Base-by-base conservation (phyloP, 2,797 vertebrate species). In the Falco novaeseelandiae region DNA sequence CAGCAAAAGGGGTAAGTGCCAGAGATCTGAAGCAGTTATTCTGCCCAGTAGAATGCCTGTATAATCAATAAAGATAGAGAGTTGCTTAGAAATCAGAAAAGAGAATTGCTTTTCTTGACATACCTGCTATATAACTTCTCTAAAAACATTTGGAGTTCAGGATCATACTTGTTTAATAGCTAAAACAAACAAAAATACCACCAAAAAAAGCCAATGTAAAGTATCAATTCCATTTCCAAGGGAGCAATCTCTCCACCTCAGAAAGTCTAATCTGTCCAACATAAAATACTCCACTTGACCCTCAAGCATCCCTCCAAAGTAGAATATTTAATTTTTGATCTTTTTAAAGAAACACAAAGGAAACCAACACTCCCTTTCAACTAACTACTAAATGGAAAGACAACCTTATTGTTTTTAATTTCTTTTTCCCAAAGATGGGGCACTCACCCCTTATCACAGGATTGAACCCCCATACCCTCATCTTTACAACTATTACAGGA, bases 81-180 rank as follows among this genome's bases (percentile, higher is more conserved):
- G 38, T 86, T 88, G 58, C 69, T 86, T 91, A 91, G 49, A 90
- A 96, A 92, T 87, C 14, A 82, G 20, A 52, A 14, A 27, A 76
- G 2, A 82, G 3, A 5, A 13, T 0, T 25, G 70, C 0, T 1
- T 20, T 38, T 55, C 83, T 67, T 74, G 8, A 54, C 44, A 42
- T 58, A 42, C 29, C 55, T 44, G 22, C 52, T 94, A 71, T 30
- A 20, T 36, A 59, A 93, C 84, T 32, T 51, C 71, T 92, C 93
- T 76, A 96, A 93, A 87, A 96, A 84, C 63, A 77, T 18, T 93
- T 94, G 26, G 10, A 92, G 70, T 65, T 72, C 83, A n/a, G 30
- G 6, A 67, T 34, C 11, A 5, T 42, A 19, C 4, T 54, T 38
- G 2, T 20, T 90, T 40, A 93, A 57, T 4, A 61, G 21, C 8